A percentile compares a stretch with the other conserved stretches of the same genome.
Conservation (phyloP, 2,888 invertebrate genomes). For the Cosmia pyralina region DNA sequence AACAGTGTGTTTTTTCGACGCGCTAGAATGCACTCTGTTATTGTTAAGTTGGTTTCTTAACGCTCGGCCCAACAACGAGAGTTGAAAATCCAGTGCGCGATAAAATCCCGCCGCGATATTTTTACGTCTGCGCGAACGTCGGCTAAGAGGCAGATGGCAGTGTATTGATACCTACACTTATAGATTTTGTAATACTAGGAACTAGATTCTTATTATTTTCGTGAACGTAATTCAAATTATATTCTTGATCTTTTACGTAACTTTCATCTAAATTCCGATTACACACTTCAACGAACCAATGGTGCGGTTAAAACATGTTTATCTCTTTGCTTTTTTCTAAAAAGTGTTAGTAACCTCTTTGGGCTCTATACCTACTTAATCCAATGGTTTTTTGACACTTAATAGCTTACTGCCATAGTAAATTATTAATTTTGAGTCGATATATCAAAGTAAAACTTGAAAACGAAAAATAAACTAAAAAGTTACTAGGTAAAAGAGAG, state of each 20-base stretch:
- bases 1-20: too few relatives aligned
- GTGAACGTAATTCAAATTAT: neutral
- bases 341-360: neutral
- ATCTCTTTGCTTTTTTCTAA: neutral
- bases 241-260: neutral
- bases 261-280: neutral
- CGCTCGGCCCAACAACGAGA: too few relatives aligned
- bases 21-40: too few relatives aligned
- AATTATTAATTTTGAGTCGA: neutral
- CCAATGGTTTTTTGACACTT: neutral
- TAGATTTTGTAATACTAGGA: neutral
- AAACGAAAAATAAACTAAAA: too few relatives aligned
- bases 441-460: neutral
- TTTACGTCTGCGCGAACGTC: too few relatives aligned
- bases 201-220: neutral
- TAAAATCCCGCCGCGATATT: too few relatives aligned
- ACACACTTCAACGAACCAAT: neutral
- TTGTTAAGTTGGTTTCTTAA: too few relatives aligned
- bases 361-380: neutral
- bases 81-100: too few relatives aligned
- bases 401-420: neutral
- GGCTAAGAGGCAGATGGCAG: neutral
- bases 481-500: neutral
- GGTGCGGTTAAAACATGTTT: too few relatives aligned
- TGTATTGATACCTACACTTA: neutral